Evolutionary conservation across 2,888 invertebrate species (phyloP), one percentile per base, ranked within the genome.

Genomic region (Athalia rosae): DNA sequence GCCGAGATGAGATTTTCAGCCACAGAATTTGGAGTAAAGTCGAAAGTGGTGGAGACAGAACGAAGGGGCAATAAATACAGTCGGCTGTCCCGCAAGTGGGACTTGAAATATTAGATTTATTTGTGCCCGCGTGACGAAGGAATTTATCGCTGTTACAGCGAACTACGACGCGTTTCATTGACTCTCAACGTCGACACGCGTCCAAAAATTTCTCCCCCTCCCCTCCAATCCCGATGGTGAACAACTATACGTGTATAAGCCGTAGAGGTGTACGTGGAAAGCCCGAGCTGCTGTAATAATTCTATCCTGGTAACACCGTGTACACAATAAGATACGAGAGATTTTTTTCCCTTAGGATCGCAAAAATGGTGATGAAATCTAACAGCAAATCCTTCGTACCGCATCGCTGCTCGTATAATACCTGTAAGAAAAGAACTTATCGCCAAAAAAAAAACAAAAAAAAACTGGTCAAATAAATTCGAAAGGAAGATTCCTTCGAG

Each of bases 71-170:
- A 82, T 83, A 83, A 83, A 83, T 83, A 83, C 77, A 78, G 61
- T 9, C 78, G 80, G 77, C 80, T 79, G 81, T 83, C 81, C 79
- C 79, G 81, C 80, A 83, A 83, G 81, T 83, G 81, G 83, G 81
- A 81, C 81, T 81, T 82, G 81, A 83, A 81, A 82, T 82, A 82
- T 82, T 80, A 82, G 83, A 83, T 83, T 83, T 82, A 83, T 83
- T 74, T 62, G 47, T 62, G 74, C 28, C 48, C 50, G 28, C 50
- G 28, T 62, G 74, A 74, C 43, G 58, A 28, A 41, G 74, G 61
- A 74, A 74, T 74, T 74, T 74, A 74, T 74, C 48, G 62, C 74
- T 61, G 48, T 28, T 28, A 28, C 15, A 64, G 58, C 15, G 28
- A 43, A 28, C 48, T 50, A 4, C 50, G 50, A 61, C 74, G 74